Conservation (phyloP, 2,888 invertebrate genomes). For the Microctonus brassicae region DNA sequence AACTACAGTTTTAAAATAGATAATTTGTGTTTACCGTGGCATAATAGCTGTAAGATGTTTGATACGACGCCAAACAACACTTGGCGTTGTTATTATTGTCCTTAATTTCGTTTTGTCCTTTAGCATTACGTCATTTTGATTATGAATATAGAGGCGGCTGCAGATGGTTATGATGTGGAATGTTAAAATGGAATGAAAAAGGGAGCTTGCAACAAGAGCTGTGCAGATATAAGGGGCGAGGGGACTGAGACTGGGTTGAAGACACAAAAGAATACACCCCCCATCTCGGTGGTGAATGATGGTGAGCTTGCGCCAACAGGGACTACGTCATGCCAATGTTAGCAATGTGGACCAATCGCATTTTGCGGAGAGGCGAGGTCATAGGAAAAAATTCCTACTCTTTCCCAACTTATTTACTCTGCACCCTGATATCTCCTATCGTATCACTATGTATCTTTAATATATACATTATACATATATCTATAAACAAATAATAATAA, state of each 20-base stretch:
- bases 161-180: background rate
- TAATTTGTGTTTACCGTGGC: background rate
- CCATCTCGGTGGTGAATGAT: background rate
- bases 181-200: background rate
- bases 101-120: constrained; percentile 2
- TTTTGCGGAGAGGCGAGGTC: too few relatives aligned
- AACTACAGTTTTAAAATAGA: background rate
- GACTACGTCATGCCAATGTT: constrained; percentile 17
- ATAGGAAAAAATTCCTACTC: background rate
- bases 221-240: too few relatives aligned
- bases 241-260: too few relatives aligned
- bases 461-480: too few relatives aligned
- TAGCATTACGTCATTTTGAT: constrained; percentile 13
- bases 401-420: background rate
- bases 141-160: background rate
- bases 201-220: background rate
- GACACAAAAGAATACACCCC: background rate
- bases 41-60: too few relatives aligned
- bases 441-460: too few relatives aligned
- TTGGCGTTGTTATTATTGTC: too few relatives aligned
- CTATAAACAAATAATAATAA: too few relatives aligned
- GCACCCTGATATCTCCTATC: too few relatives aligned
- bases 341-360: constrained; percentile 15
- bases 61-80: too few relatives aligned
- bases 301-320: constrained; percentile 1